Conservation (phyloP, 2,888 invertebrate species). For the Eilema sororculum region DNA sequence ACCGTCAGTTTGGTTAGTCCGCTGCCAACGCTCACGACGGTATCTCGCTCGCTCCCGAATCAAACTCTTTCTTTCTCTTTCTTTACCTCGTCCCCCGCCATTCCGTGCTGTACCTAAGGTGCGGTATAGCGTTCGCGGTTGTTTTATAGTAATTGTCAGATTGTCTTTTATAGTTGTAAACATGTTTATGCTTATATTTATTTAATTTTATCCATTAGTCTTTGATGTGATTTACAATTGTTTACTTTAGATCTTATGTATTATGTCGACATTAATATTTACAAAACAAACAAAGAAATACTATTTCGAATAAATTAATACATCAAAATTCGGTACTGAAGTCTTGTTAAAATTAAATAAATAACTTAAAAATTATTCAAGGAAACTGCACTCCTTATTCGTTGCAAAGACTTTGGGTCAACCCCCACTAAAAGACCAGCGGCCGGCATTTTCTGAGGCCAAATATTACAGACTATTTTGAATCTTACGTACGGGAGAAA, state of each 20-base stretch:
- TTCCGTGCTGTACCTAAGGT: no score
- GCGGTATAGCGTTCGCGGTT: no score
- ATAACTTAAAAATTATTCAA: conserved; percentile 35
- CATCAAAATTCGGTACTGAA: conserved; percentile 22
- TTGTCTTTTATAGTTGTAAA: conserved; percentile 22
- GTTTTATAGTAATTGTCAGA: not conserved
- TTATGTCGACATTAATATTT: conserved; percentile 11
- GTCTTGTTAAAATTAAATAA: conserved; percentile 36
- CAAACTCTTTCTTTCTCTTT: no score
- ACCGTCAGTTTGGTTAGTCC: no score
- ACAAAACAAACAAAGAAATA: conserved; percentile 15
- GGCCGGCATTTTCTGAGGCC: no score
- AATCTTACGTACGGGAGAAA: no score
- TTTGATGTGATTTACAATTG: conserved; percentile 15
- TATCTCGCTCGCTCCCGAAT: no score
- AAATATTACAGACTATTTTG: not conserved
- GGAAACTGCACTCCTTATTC: conserved; percentile 49
- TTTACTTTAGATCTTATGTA: conserved; percentile 6
- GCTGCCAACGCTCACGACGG: no score
- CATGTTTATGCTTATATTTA: conserved; percentile 14
- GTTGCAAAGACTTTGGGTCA: conserved; percentile 25
- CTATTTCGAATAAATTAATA: conserved; percentile 27
- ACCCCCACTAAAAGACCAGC: not conserved
- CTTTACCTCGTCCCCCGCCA: no score
- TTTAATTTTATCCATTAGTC: conserved; percentile 14